Evolutionary conservation across 2,888 invertebrate species (phyloP), one percentile per base, ranked within the genome.

Genomic region (Alentia gelatinosa): DNA sequence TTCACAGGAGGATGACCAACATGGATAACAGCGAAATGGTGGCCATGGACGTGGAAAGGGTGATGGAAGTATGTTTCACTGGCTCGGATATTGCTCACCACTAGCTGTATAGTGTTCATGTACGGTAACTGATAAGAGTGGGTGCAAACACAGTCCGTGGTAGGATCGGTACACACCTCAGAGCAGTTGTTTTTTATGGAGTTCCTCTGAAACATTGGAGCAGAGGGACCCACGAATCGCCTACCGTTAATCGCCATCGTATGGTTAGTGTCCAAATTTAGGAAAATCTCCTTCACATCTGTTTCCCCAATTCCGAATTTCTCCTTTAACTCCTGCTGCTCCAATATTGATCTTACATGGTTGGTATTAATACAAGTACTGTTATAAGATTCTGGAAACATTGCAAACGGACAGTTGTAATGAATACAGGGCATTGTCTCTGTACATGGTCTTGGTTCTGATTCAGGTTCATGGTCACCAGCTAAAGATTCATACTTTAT

Each of bases 21-120:
- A 19, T 56, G 56, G 9, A 56, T 3, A 9, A 56, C 56, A 56
- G 56, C 56, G 19, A 56, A 56, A 12, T 1, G 3, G 19, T 56
- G 56, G 19, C 56, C 12, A 12, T 56, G 56, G 56, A 56, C 1
- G 56, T 95, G 95, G 19, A 95, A 92, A 0, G 94, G 94, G 89
- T 95, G 95, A n/a, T 94, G 93, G 92, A 50, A 50, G 7, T 37
- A 63, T 3, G 23, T 4, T 9, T 23, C 35, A 0, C 23, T n/a
- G 12, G 40, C 56, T 30, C 56, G 37, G 56, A 86, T 90, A 37
- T 56, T 89, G 12, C 93, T 79, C 37, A 95, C 91, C 0, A 95
- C 93, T 91, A 95, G 91, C 91, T 95, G 95, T 7, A 94, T 92
- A 0, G 94, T 93, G 75, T 94, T 93, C 0, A 92, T 93, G 56